Evolutionary conservation across 1,140 invertebrate species (phyloP).

Genomic region (Papilio polyxenes): DNA sequence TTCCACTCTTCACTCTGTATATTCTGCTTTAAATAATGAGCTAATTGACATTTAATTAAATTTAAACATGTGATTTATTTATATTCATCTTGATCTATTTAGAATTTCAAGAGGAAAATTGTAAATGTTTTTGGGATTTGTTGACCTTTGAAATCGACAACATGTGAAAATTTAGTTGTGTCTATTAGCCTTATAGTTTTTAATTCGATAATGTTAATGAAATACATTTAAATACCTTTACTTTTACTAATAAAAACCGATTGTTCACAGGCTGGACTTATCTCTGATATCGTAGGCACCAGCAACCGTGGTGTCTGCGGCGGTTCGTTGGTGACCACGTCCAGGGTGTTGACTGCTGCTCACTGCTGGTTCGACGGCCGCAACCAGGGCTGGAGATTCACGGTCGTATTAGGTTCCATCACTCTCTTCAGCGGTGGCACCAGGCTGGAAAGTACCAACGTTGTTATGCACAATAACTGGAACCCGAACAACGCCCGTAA

Average conservation of each 20-base stretch:
- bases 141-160: too few species aligned
- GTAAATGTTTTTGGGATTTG: too few species aligned
- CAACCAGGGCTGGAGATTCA: conserved; percentile 48
- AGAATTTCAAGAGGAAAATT: not conserved
- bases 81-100: not conserved
- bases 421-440: conserved; percentile 51
- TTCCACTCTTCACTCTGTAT: not conserved
- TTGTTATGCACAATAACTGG: conserved; percentile 50
- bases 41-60: not conserved
- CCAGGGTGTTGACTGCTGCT: conserved; percentile 55
- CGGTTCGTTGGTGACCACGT: conserved; percentile 46
- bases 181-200: too few species aligned
- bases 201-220: too few species aligned
- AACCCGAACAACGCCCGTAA: conserved; percentile 42
- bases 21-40: not conserved
- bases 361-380: conserved; percentile 58
- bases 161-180: too few species aligned
- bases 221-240: not conserved
- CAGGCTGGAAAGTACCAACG: conserved; percentile 42
- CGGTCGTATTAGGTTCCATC: conserved; percentile 52
- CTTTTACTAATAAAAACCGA: not conserved
- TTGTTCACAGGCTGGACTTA: conserved; percentile 53
- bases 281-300: conserved; percentile 43
- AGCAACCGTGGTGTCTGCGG: conserved; percentile 51
- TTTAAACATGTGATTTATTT: too few species aligned